Base-by-base conservation (phyloP, 2,888 invertebrate species). In the Eupithecia tripunctaria region DNA sequence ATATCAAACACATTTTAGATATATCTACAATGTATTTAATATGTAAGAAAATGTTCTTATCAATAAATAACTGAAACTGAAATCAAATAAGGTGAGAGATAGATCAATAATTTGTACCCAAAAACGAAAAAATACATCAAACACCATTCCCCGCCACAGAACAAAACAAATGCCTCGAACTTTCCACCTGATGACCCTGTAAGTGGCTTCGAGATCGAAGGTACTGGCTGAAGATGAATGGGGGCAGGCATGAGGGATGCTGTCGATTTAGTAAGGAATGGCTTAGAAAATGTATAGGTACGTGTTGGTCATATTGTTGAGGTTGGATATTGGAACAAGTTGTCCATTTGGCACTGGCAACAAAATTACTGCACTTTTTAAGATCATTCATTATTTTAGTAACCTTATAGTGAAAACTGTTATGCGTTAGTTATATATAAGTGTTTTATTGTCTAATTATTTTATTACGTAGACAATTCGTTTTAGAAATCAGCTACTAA, bases 211-310 rank as follows among this genome's bases (percentile, higher is more conserved):
- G 38, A 68, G 71, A 72, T 74, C 69, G 72, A 72, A 56, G 69
- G 21, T 72, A 67, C 73, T 41, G 21, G 29, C 62, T 36, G 59
- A 63, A 70, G 76, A 76, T 67, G 59, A 68, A 77, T 71, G 65
- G 72, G 66, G 29, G 67, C 73, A 64, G 72, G 59, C 47, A 74
- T 73, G 76, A 76, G 67, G 71, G 73, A 77, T 79, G 72, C 70
- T 68, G 70, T 77, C 76, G 76, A 79, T 76, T 79, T 77, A 68
- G 29, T 60, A 65, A 73, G 72, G 71, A 77, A 76, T 75, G 75
- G 76, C 56, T 71, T 72, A 63, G 60, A 62, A 63, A 64, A 71
- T 72, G 71, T 59, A 62, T 72, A 12, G 56, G 14, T 18, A 73
- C 68, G 76, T 75, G 72, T 43, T 59, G 63, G 67, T 43, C 27